These are phyloP conservation scores for Psittacula derbiana DNA, from an alignment of 2,797 vertebrate genomes.

Conservation along the genomic window DNA sequence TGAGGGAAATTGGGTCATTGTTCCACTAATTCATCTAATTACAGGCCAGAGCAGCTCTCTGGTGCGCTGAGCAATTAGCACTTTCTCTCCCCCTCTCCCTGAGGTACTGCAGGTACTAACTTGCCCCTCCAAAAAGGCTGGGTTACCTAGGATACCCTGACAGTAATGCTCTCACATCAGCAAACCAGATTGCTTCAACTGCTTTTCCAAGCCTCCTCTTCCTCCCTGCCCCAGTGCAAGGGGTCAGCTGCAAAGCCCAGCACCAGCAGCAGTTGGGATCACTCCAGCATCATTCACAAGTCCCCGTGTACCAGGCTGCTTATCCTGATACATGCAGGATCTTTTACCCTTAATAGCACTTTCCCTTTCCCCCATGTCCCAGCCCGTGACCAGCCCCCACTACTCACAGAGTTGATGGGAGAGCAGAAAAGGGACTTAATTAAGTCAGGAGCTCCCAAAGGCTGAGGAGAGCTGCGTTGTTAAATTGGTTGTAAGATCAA, in stretches of 20 bases:
- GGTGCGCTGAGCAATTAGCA: slow-evolving; percentile 58
- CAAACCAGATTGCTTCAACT: slow-evolving; percentile 15
- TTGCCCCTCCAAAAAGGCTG: slow-evolving; percentile 47
- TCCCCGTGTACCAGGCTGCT: accelerated
- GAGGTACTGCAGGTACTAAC: slow-evolving; percentile 35
- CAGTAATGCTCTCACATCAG: background rate
- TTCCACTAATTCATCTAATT: slow-evolving; percentile 71
- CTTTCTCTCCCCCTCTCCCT: slow-evolving; percentile 30
- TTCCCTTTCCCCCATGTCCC: accelerated
- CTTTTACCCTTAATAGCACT: background rate
- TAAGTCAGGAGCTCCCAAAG: background rate
- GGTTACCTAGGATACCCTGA: slow-evolving; percentile 73
- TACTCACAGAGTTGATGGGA: background rate
- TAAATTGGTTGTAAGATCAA: slow-evolving; percentile 10
- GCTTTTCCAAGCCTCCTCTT: background rate
- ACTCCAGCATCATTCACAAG: background rate
- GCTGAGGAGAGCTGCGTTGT: background rate
- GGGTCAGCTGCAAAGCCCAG: background rate
- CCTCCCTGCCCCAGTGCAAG: background rate
- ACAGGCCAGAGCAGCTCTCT: slow-evolving; percentile 58
- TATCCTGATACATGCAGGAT: background rate
- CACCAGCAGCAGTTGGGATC: background rate
- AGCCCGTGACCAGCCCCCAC: accelerated
- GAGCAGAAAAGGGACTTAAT: background rate
- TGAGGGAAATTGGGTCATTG: slow-evolving; percentile 52